Evolutionary conservation across 2,888 invertebrate genomes (phyloP).

Genomic region (Parasteatoda lunata): DNA sequence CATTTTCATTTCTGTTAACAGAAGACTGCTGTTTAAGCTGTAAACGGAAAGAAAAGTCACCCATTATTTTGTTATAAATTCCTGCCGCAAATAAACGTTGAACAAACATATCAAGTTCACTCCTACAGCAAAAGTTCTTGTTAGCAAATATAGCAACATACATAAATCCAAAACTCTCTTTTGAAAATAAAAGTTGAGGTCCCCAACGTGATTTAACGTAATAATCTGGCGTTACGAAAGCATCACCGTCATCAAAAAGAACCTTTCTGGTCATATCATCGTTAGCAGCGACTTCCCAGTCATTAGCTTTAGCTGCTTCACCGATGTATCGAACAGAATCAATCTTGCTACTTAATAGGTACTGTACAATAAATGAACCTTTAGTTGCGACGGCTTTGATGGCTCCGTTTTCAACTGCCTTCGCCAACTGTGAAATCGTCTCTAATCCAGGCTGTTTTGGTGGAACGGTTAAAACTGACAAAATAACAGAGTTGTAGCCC

Average conservation of each 20-base stretch:
- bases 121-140: neutral
- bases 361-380: neutral
- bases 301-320: neutral
- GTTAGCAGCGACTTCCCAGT: neutral
- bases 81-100: neutral
- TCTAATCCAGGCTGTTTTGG: neutral
- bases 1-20: neutral
- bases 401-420: neutral
- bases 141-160: neutral
- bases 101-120: neutral
- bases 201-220: neutral
- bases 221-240: neutral
- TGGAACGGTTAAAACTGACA: neutral
- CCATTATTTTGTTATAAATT: neutral
- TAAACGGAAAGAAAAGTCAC: neutral
- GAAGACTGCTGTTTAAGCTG: neutral
- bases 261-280: neutral
- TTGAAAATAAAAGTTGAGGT: neutral
- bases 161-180: neutral
- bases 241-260: neutral
- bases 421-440: neutral
- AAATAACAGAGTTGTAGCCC: neutral
- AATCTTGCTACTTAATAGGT: neutral
- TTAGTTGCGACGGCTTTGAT: neutral
- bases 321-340: neutral